phyloP scores from a whole-genome alignment of 2,113 vertebrate genomes.

The Archocentrus centrarchus region DNA sequence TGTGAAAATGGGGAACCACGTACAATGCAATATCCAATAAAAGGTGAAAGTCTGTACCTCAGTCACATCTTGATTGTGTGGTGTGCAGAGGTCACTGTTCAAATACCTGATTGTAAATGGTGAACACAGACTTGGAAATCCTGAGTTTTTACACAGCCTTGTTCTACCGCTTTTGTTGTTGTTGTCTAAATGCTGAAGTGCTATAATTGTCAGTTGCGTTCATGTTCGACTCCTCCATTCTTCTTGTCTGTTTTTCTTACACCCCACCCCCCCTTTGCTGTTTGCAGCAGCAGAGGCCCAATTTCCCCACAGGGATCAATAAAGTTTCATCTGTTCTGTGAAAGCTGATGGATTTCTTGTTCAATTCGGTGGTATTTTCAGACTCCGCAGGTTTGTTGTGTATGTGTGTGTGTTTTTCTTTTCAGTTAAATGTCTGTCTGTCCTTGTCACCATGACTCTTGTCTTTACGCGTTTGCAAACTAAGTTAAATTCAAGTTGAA shows the following conservation, averaged over 20 bases:
- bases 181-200: background rate
- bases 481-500: background rate
- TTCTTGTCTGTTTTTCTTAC: background rate
- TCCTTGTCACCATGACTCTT: background rate
- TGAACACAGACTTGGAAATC: fast-evolving
- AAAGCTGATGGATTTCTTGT: slow-evolving; percentile 36
- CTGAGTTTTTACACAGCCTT: background rate
- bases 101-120: background rate
- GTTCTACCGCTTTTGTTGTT: background rate
- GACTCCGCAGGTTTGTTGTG: background rate
- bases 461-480: background rate
- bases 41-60: background rate
- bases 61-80: too few species aligned
- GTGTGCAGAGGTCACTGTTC: background rate
- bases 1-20: background rate
- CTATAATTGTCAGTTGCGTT: background rate
- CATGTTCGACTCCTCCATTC: background rate
- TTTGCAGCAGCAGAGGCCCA: slow-evolving; percentile 15
- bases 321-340: slow-evolving; percentile 26
- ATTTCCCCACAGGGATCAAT: slow-evolving; percentile 34
- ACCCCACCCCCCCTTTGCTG: background rate
- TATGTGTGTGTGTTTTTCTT: background rate
- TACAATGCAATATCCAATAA: too few species aligned
- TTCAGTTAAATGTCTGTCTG: background rate
- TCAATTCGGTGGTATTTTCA: background rate